A percentile compares a stretch with the other conserved stretches of the same genome.
phyloP scores from a whole-genome alignment of 2,113 vertebrate genomes.

The Ellobius talpinus region DNA sequence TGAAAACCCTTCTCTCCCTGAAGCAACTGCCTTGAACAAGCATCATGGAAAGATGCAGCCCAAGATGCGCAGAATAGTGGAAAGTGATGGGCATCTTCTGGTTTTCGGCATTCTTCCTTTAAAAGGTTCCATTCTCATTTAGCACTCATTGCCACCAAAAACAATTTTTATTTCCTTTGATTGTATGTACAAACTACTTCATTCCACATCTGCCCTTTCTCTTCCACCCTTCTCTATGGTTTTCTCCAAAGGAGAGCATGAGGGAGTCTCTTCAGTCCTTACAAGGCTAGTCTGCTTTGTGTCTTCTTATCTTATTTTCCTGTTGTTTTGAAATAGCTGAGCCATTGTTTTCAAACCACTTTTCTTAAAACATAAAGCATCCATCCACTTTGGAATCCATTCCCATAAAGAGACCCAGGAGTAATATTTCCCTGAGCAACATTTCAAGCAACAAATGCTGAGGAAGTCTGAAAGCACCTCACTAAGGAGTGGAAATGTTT shows the following conservation, averaged over 20 bases:
- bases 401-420: conserved; percentile 33
- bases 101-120: conserved; percentile 49
- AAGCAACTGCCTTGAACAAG: conserved; percentile 4
- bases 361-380: conserved; percentile 53
- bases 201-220: conserved; percentile 66
- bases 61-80: conserved; percentile 55
- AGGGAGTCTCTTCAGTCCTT: conserved; percentile 38
- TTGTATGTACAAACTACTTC: conserved; percentile 35
- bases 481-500: neutral
- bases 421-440: conserved; percentile 65
- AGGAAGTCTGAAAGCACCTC: neutral
- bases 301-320: conserved; percentile 56
- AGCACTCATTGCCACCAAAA: conserved; percentile 34
- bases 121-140: conserved; percentile 48
- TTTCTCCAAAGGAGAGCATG: conserved; percentile 44
- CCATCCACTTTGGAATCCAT: conserved; percentile 45
- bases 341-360: conserved; percentile 55
- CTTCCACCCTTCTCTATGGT: conserved; percentile 59
- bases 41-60: conserved; percentile 28
- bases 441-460: conserved; percentile 27
- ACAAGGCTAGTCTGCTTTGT: neutral
- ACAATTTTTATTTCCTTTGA: conserved; percentile 56
- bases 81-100: neutral
- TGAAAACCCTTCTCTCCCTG: conserved; percentile 25
- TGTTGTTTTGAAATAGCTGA: conserved; percentile 67